A percentile compares a stretch with the other conserved stretches of the same genome.
These are phyloP conservation scores for Trypoxylus dichotomus DNA, from an alignment of 1,140 invertebrate genomes.

Conservation along the genomic window DNA sequence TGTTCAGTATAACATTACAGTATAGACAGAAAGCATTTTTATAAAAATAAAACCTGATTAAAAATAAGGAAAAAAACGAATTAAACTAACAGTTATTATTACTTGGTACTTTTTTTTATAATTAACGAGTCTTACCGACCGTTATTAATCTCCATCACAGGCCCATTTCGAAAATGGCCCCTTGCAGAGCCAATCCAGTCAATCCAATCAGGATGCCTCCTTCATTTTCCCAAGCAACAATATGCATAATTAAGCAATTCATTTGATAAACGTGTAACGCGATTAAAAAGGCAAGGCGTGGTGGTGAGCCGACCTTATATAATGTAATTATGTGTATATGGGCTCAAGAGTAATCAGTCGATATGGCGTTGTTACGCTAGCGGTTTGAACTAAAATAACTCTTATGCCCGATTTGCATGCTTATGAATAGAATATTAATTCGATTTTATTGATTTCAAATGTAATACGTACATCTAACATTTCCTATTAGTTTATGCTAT, in stretches of 20 bases:
- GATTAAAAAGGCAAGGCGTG: background rate
- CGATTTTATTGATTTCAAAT: background rate
- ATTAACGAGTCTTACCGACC: background rate
- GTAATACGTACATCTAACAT: background rate
- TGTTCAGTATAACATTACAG: no score
- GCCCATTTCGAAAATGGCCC: background rate
- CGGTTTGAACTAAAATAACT: background rate
- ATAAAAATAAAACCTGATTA: background rate
- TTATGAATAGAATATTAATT: background rate
- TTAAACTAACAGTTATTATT: no score
- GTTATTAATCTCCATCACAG: background rate
- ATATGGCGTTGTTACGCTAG: background rate
- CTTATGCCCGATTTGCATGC: background rate
- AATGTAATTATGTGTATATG: constrained; percentile 3
- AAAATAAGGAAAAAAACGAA: background rate
- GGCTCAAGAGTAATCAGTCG: background rate
- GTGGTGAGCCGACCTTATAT: background rate
- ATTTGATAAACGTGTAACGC: background rate
- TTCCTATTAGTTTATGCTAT: background rate
- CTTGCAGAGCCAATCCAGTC: background rate
- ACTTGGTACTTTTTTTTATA: no score
- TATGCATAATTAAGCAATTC: constrained; percentile 3
- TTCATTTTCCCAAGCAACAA: background rate
- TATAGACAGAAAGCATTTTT: no score
- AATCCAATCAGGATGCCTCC: background rate